Evolutionary conservation across 2,113 vertebrate genomes (phyloP).

Genomic region (Psephotus haematonotus): DNA sequence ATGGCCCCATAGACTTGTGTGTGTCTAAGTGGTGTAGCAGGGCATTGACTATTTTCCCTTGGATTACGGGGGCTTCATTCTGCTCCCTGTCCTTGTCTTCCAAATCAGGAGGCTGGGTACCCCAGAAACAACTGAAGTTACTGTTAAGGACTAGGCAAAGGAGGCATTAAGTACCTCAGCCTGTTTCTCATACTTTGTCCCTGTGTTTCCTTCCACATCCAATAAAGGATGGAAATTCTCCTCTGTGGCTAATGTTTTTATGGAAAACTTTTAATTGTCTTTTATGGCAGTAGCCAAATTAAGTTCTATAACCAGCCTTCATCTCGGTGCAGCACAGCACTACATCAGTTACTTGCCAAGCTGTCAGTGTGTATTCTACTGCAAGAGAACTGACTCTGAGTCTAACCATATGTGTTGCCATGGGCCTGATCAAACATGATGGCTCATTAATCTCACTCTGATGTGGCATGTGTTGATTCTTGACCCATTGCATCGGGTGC

Average conservation of each 20-base stretch:
- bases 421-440: not conserved
- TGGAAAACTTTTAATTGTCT: not conserved
- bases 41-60: not conserved
- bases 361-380: not conserved
- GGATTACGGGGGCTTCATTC: not conserved
- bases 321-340: not conserved
- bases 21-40: not conserved
- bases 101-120: not conserved
- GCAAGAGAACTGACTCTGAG: not conserved
- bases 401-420: not conserved
- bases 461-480: constrained; percentile 6
- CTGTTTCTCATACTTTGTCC: not conserved
- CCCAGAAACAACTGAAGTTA: not conserved
- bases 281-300: not conserved
- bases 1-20: not conserved
- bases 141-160: not conserved
- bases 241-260: not conserved
- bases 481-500: not conserved
- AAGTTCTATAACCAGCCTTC: not conserved
- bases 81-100: not conserved
- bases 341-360: not conserved
- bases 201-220: not conserved
- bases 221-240: not conserved
- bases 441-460: not conserved
- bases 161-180: not conserved